phyloP scores from a whole-genome alignment of 2,797 vertebrate species.

The Cynopterus sphinx region DNA sequence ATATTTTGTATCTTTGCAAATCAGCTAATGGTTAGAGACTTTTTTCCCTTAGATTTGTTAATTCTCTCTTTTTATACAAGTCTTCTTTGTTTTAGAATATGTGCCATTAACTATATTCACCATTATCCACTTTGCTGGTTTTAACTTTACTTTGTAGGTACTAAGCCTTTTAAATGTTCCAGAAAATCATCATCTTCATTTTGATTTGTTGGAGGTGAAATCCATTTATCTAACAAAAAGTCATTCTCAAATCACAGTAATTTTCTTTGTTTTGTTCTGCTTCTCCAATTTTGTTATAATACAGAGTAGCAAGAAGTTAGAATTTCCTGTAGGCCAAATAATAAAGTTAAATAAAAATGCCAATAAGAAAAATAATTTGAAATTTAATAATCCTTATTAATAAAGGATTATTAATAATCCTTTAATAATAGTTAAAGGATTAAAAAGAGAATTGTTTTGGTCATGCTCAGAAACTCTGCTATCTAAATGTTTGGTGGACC shows the following conservation, averaged over 20 bases:
- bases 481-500: background rate
- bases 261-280: slow-evolving; percentile 62
- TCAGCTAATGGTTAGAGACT: background rate
- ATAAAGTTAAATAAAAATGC: slow-evolving; percentile 52
- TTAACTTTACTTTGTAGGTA: slow-evolving; percentile 59
- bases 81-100: slow-evolving; percentile 60
- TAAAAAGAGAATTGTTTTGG: background rate
- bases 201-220: slow-evolving; percentile 72
- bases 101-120: slow-evolving; percentile 51
- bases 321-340: slow-evolving; percentile 43
- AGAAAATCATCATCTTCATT: slow-evolving; percentile 67
- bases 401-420: no score
- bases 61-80: slow-evolving; percentile 12
- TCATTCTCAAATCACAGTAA: slow-evolving; percentile 1
- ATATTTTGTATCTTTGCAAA: slow-evolving; percentile 58
- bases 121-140: slow-evolving; percentile 66
- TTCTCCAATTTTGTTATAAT: slow-evolving; percentile 58
- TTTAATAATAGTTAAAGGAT: slow-evolving; percentile 30
- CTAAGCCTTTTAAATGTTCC: slow-evolving; percentile 74
- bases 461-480: background rate
- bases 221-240: slow-evolving; percentile 70
- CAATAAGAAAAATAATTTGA: slow-evolving; percentile 21
- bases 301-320: slow-evolving; percentile 21
- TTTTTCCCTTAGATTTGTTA: background rate
- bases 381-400: slow-evolving; percentile 4